These are phyloP conservation scores for Netelia melanura DNA, from an alignment of 2,888 invertebrate species.

Conservation along the genomic window DNA sequence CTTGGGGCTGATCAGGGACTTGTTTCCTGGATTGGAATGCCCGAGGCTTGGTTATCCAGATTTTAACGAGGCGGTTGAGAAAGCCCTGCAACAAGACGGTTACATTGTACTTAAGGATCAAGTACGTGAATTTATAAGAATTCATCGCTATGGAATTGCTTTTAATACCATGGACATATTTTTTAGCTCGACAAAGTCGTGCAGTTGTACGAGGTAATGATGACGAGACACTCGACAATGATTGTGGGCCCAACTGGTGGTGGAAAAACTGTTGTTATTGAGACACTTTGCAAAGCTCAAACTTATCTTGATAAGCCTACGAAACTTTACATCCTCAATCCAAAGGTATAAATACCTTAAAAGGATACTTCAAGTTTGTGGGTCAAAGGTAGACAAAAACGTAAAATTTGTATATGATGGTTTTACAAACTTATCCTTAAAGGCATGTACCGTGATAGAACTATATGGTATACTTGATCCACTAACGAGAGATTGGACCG, in stretches of 20 bases:
- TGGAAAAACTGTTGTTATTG: slow-evolving; percentile 95
- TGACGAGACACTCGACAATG: slow-evolving; percentile 97
- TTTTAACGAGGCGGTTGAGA: slow-evolving; percentile 92
- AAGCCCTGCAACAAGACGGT: slow-evolving; percentile 88
- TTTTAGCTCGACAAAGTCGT: slow-evolving; percentile 93
- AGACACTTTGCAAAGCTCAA: slow-evolving; percentile 91
- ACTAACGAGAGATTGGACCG: slow-evolving; percentile 95
- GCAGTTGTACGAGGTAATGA: slow-evolving; percentile 97
- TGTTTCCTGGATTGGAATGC: slow-evolving; percentile 96
- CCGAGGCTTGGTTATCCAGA: slow-evolving; percentile 95
- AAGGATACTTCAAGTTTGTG: too few species aligned
- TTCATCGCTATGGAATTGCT: not conserved
- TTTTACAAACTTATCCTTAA: slow-evolving; percentile 32
- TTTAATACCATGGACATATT: not conserved
- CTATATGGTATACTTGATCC: slow-evolving; percentile 95
- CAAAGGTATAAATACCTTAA: slow-evolving; percentile 87
- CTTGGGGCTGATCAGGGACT: slow-evolving; percentile 93
- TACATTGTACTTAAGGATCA: slow-evolving; percentile 90
- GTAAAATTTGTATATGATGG: too few species aligned
- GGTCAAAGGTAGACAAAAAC: too few species aligned
- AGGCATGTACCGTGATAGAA: slow-evolving; percentile 95
- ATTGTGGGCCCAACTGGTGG: slow-evolving; percentile 97
- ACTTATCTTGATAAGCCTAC: slow-evolving; percentile 91
- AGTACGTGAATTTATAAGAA: slow-evolving; percentile 84
- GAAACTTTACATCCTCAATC: slow-evolving; percentile 93